A percentile compares a stretch with the other conserved stretches of the same genome.
Conservation (phyloP, 2,888 invertebrate genomes). For the Machimus rusticus region DNA sequence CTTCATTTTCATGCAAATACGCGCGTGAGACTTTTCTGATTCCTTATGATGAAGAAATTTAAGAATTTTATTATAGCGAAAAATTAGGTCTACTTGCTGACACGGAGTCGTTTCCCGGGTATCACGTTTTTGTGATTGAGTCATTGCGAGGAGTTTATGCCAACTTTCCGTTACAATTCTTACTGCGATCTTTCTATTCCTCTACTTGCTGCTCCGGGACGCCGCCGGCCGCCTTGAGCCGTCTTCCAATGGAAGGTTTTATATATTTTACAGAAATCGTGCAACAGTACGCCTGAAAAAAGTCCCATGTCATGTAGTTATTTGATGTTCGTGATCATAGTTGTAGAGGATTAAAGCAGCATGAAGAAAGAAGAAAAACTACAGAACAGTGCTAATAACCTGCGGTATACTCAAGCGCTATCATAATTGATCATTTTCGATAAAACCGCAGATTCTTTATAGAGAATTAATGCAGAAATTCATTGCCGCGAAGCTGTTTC, state of each 20-base stretch:
- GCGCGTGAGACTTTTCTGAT: neutral
- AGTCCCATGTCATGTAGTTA: constrained; percentile 28
- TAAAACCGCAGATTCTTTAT: neutral
- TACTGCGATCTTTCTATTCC: neutral
- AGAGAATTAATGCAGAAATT: constrained; percentile 14
- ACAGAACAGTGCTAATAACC: constrained; percentile 3
- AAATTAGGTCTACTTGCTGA: constrained; percentile 31
- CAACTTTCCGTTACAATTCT: constrained; percentile 33
- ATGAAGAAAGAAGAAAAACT: neutral
- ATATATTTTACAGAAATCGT: constrained; percentile 14
- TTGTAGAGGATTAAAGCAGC: neutral
- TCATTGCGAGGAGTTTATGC: neutral
- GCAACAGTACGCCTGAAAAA: constrained; percentile 8
- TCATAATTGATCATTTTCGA: constrained; percentile 10
- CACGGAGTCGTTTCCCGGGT: neutral
- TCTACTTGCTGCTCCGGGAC: neutral
- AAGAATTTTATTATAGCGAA: neutral
- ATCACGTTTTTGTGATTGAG: constrained; percentile 23
- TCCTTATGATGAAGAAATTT: constrained; percentile 6
- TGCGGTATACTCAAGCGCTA: neutral
- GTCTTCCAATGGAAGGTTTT: constrained; percentile 5
- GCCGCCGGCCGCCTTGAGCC: neutral
- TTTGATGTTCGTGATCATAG: constrained; percentile 25
- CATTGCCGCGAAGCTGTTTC: neutral
- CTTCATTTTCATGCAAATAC: constrained; percentile 7